Conservation (phyloP, 2,888 invertebrate genomes). For the Tubulanus polymorphus region DNA sequence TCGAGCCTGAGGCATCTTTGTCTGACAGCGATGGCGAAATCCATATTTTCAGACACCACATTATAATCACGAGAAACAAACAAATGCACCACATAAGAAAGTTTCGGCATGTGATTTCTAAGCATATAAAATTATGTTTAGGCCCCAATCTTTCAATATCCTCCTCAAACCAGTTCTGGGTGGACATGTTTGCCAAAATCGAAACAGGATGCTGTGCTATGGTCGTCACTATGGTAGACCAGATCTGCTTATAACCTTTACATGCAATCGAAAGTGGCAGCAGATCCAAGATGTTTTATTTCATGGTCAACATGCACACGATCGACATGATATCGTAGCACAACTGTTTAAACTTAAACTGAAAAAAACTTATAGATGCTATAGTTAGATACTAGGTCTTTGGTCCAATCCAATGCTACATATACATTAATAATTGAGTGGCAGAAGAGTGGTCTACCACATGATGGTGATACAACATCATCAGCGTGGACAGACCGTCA, state of each 20-base stretch:
- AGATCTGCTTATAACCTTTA: constrained; percentile 45
- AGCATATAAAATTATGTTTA: no score
- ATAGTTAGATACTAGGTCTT: constrained; percentile 23
- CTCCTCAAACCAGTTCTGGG: no score
- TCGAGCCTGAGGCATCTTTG: no score
- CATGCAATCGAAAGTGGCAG: constrained; percentile 18
- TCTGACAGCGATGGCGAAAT: no score
- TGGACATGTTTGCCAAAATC: no score
- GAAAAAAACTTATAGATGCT: constrained; percentile 8
- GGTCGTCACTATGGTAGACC: constrained; percentile 52
- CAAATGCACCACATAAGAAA: no score
- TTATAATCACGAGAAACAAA: no score
- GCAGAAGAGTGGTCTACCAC: constrained; percentile 45
- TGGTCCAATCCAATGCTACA: constrained; percentile 20
- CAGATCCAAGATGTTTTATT: constrained; percentile 15
- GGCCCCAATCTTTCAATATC: no score
- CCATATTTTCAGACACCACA: no score
- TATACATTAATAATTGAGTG: constrained; percentile 34
- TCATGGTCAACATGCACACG: constrained; percentile 2
- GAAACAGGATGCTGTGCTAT: constrained; percentile 53
- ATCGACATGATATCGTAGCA: constrained; percentile 14
- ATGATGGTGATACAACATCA: constrained; percentile 22
- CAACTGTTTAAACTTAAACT: constrained; percentile 18
- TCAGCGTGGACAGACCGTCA: constrained; percentile 28
- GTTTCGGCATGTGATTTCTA: no score